Conservation (phyloP, 2,888 invertebrate species). For the Cremastobaeus sp. region DNA sequence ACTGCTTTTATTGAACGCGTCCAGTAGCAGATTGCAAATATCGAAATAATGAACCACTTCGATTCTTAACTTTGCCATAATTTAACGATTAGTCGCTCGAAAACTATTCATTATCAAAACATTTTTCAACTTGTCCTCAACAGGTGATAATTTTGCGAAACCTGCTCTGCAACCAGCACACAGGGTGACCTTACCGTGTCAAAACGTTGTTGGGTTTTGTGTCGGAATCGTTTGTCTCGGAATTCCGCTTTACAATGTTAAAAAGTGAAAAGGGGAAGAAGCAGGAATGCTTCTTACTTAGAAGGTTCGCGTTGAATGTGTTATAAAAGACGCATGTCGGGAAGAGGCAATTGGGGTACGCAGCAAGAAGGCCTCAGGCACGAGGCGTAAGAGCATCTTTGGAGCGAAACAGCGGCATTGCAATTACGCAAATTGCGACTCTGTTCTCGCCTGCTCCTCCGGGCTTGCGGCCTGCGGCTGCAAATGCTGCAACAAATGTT, state of each 20-base stretch:
- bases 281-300: constrained; percentile 31
- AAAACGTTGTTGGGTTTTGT: background rate
- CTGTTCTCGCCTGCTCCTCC: constrained; percentile 73
- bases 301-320: constrained; percentile 38
- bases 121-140: too few relatives aligned
- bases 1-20: constrained; percentile 27
- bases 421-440: constrained; percentile 77
- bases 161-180: too few relatives aligned
- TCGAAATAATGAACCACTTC: constrained; percentile 13
- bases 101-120: too few relatives aligned
- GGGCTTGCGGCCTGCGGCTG: constrained; percentile 62
- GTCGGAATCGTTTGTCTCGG: constrained; percentile 17
- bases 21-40: constrained; percentile 33
- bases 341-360: constrained; percentile 48
- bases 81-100: too few relatives aligned
- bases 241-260: constrained; percentile 27
- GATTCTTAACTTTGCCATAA: too few relatives aligned
- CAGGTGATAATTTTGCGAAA: too few relatives aligned
- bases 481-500: constrained; percentile 47
- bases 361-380: constrained; percentile 49
- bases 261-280: constrained; percentile 13
- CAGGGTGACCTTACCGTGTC: too few relatives aligned
- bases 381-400: constrained; percentile 57
- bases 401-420: constrained; percentile 69
- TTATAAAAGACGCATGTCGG: constrained; percentile 45